Conservation (phyloP, 1,140 invertebrate species). For the Neuroterus valhalla region DNA sequence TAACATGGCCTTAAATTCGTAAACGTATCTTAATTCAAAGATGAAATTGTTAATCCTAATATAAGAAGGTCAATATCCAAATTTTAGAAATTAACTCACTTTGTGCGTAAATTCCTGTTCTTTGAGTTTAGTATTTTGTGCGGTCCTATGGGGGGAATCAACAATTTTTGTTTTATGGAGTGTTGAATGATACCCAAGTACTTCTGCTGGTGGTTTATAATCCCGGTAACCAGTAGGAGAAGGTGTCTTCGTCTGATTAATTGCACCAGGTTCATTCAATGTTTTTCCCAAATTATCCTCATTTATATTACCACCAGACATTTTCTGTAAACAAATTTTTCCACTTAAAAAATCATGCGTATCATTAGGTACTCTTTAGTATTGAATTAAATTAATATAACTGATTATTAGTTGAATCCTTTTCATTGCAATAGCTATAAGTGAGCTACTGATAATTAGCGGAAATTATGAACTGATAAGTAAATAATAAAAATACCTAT, state of each 20-base stretch:
- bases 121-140: slow-evolving; percentile 65
- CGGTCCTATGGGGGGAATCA: slow-evolving; percentile 42
- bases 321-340: slow-evolving; percentile 58
- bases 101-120: slow-evolving; percentile 79
- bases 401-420: too few relatives aligned
- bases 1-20: too few relatives aligned
- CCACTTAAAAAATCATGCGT: background rate
- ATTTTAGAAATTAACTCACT: slow-evolving; percentile 67
- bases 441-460: too few relatives aligned
- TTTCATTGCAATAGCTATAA: too few relatives aligned
- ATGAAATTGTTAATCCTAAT: too few relatives aligned
- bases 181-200: slow-evolving; percentile 71
- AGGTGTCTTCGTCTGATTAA: slow-evolving; percentile 73
- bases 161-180: slow-evolving; percentile 46
- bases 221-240: slow-evolving; percentile 87
- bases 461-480: too few relatives aligned
- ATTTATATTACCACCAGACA: slow-evolving; percentile 80
- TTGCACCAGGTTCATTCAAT: slow-evolving; percentile 42
- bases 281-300: slow-evolving; percentile 82
- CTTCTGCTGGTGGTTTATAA: slow-evolving; percentile 83
- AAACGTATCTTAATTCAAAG: too few relatives aligned
- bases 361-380: too few relatives aligned
- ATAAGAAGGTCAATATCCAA: background rate
- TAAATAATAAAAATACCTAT: too few relatives aligned
- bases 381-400: too few relatives aligned